Percentiles rank a stretch among this genome's conserved stretches.
phyloP scores from a whole-genome alignment of 1,140 invertebrate species.

The Lepidurus arcticus region DNA sequence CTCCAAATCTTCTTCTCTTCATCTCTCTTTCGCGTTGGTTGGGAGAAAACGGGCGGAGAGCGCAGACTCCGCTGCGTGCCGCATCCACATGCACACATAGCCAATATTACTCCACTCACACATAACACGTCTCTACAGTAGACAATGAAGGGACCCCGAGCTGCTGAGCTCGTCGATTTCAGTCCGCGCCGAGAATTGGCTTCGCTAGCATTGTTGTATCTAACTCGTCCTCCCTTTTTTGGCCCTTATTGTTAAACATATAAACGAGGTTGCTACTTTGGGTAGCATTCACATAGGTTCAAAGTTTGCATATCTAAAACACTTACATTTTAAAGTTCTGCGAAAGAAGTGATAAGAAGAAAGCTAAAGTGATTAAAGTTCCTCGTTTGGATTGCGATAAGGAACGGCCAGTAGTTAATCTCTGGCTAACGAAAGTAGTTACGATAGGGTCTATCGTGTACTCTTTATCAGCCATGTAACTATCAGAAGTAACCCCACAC shows the following conservation, averaged over 20 bases:
- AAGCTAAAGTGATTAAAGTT: no score
- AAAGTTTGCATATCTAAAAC: no score
- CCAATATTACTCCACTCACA: conserved; percentile 19
- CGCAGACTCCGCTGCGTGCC: conserved; percentile 16
- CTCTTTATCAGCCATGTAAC: background rate
- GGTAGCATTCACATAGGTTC: no score
- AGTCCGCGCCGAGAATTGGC: background rate
- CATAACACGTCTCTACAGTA: background rate
- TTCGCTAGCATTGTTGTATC: background rate
- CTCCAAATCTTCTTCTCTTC: background rate
- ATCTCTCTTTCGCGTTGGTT: background rate
- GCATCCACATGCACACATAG: background rate
- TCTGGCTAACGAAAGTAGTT: background rate
- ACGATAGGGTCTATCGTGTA: background rate
- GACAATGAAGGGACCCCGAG: conserved; percentile 10
- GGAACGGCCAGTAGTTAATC: no score
- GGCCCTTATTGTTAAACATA: background rate
- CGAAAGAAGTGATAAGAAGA: no score
- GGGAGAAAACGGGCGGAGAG: background rate
- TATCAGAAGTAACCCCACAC: conserved; percentile 7
- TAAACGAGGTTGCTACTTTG: background rate
- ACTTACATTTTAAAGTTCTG: no score
- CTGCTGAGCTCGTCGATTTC: background rate
- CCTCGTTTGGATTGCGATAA: no score
- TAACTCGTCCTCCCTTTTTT: background rate